Conservation (phyloP, 1,140 invertebrate species). For the Whitmania pigra region DNA sequence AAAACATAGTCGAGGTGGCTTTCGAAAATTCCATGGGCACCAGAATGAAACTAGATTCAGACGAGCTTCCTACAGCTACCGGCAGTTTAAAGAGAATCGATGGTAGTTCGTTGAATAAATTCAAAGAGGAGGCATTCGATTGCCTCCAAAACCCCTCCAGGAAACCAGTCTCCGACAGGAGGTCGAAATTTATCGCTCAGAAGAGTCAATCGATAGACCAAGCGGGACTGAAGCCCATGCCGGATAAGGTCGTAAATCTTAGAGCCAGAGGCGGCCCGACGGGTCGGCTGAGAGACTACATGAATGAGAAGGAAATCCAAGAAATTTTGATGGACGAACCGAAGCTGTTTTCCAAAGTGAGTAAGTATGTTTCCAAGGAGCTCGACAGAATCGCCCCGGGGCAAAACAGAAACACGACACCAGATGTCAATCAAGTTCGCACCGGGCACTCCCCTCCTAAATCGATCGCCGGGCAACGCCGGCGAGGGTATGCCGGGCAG, state of each 20-base stretch:
- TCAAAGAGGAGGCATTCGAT: background rate
- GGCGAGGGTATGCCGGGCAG: background rate
- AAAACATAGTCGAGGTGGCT: background rate
- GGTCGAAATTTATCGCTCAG: background rate
- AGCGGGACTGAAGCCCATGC: too few species aligned
- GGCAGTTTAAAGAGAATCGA: background rate
- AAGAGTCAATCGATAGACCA: constrained; percentile 6
- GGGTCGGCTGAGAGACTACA: background rate
- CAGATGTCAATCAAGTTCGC: background rate
- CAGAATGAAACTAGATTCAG: background rate
- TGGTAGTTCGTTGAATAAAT: background rate
- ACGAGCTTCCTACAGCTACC: background rate
- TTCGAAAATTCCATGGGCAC: background rate
- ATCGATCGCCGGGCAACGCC: background rate
- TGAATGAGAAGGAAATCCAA: constrained; percentile 3
- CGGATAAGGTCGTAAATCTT: too few species aligned
- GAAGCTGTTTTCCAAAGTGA: background rate
- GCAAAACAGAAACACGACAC: background rate
- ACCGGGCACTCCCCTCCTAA: background rate
- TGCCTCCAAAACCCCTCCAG: background rate
- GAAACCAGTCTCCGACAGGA: background rate
- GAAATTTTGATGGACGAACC: constrained; percentile 8
- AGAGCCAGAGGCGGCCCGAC: too few species aligned
- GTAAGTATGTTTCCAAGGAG: constrained; percentile 9
- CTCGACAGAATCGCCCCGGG: background rate